Conservation (phyloP, 2,888 invertebrate genomes). For the Shargacucullia verbasci region DNA sequence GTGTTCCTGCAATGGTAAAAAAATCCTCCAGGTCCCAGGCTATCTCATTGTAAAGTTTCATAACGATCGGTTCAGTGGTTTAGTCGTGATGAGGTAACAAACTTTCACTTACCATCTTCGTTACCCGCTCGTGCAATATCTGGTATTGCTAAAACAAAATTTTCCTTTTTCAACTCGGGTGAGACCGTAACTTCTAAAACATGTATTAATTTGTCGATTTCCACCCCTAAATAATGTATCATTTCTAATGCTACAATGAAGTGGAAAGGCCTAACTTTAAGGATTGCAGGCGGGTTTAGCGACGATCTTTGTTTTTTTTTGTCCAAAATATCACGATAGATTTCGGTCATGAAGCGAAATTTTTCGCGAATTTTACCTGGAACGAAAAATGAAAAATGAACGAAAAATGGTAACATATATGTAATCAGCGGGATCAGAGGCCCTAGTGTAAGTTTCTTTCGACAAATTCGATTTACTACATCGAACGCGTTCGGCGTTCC, state of each 20-base stretch:
- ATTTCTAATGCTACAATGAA: neutral
- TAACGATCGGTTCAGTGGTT: too few relatives aligned
- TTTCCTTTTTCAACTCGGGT: fast-evolving
- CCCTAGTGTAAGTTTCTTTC: too few relatives aligned
- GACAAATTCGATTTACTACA: too few relatives aligned
- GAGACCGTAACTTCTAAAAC: fast-evolving
- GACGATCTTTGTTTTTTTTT: fast-evolving
- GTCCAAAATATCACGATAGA: neutral
- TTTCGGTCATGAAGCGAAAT: constrained; percentile 15
- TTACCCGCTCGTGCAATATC: too few relatives aligned
- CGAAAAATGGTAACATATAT: too few relatives aligned
- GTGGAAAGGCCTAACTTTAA: fast-evolving
- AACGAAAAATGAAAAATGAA: neutral
- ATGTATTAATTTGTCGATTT: constrained; percentile 18
- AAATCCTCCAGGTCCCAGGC: too few relatives aligned
- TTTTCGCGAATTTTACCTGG: constrained; percentile 30
- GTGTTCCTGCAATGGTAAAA: too few relatives aligned
- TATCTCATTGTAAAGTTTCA: too few relatives aligned
- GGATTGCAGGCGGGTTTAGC: fast-evolving
- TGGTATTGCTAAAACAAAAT: neutral
- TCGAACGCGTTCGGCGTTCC: too few relatives aligned
- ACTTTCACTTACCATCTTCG: too few relatives aligned
- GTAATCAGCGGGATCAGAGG: too few relatives aligned
- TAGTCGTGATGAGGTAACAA: too few relatives aligned
- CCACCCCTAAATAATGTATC: neutral